Evolutionary conservation across 2,888 invertebrate species (phyloP), one percentile per base, ranked within the genome.

Genomic region (Gymnoscelis rufifasciata): DNA sequence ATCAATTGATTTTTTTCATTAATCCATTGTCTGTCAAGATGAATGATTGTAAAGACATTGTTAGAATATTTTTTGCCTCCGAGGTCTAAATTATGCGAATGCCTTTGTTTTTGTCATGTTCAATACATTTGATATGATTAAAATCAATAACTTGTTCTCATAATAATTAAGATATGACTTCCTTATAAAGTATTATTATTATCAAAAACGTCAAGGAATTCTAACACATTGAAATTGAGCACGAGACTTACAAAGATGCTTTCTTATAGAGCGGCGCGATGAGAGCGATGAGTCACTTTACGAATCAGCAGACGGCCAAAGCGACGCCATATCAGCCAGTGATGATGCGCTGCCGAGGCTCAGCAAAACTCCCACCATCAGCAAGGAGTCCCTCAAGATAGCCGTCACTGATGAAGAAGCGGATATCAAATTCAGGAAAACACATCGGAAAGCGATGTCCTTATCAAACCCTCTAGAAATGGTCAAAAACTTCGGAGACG

Each of bases 201-300:
- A 13, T 6, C 19, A 27, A 45, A 54, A 43, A 52, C 52, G 57
- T 49, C 54, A 57, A 54, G 47, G 51, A 43, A 47, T 33, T 40
- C 33, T 26, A 28, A 27, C 41, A 10, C 2, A 7, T 7, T 6
- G 23, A 23, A 3, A 1, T n/a, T 1, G n/a, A 31, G 26, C 29
- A 36, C 12, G 7, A 6, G 35, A 36, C 11, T 19, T 43, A 43
- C 42, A 67, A 37, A 38, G 40, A 47, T 51, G 54, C 38, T 54
- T 59, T 51, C 63, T 72, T 58, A 73, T 81, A 88, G 88, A 88
- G 47, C 70, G 88, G 44, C 71, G 88, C 51, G 87, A 86, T 64
- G 88, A 86, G 66, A 88, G 88, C 65, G 88, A 88, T 62, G 88
- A 88, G 55, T 87, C 87, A 7, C 61, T 88, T 30, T 88, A 88